Evolutionary conservation across 1,140 invertebrate species (phyloP).

Genomic region (Idris sp.): DNA sequence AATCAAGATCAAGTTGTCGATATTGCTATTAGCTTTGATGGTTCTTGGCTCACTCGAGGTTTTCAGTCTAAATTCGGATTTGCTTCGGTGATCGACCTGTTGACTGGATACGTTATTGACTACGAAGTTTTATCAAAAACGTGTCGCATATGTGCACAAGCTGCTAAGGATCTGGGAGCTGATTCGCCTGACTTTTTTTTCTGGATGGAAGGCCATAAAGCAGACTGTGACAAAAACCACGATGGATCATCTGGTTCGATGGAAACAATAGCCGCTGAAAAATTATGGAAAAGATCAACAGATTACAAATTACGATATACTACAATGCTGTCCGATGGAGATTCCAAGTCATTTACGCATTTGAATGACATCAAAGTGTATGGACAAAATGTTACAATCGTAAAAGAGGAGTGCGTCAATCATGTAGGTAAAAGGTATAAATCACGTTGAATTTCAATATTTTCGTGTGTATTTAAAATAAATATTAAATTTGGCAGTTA

Average conservation of each 20-base stretch:
- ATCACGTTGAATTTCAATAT: neutral
- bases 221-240: neutral
- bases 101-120: neutral
- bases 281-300: neutral
- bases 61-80: slow-evolving; percentile 8
- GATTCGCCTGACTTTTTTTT: slow-evolving; percentile 1
- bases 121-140: neutral
- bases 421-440: slow-evolving; percentile 46
- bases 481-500: no score
- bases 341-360: slow-evolving; percentile 2
- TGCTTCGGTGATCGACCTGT: slow-evolving; percentile 1
- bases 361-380: slow-evolving; percentile 1
- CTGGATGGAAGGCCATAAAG: neutral
- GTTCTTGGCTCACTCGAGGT: slow-evolving; percentile 3
- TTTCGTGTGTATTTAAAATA: neutral
- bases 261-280: slow-evolving; percentile 1
- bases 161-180: neutral
- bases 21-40: slow-evolving; percentile 3
- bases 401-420: neutral
- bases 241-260: neutral
- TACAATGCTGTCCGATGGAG: neutral
- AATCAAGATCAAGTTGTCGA: no score
- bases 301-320: neutral
- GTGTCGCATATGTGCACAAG: neutral
- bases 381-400: neutral